Evolutionary conservation across 35 echinoderm and acorn worm genomes (phyloP).

Genomic region (Apostichopus japonicus): DNA sequence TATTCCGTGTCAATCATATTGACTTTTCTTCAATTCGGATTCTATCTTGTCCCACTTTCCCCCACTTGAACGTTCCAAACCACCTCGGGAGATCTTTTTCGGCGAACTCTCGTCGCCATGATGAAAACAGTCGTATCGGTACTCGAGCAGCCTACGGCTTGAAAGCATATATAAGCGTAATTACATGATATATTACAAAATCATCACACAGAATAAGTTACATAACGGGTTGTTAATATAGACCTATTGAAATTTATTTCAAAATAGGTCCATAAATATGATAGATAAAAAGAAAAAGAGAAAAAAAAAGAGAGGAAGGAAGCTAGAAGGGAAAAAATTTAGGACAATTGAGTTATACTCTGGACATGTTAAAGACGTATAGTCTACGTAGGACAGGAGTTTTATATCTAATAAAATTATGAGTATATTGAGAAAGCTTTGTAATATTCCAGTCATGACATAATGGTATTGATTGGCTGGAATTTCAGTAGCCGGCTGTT

Average conservation of each 20-base stretch:
- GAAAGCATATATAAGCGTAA: background rate
- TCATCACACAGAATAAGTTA: constrained; percentile 1
- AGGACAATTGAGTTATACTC: background rate
- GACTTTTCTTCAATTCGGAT: constrained; percentile 9
- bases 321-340: background rate
- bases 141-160: background rate
- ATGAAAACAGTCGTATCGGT: background rate
- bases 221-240: background rate
- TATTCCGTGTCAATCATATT: constrained; percentile 43
- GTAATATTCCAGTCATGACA: too few species aligned
- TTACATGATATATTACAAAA: background rate
- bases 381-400: background rate
- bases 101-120: background rate
- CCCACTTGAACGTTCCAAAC: constrained; percentile 18
- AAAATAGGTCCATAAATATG: background rate
- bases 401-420: background rate
- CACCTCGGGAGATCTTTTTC: constrained; percentile 9
- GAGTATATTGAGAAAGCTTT: too few species aligned
- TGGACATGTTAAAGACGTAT: background rate
- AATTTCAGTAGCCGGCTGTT: too few species aligned
- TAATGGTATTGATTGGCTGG: too few species aligned
- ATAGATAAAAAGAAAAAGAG: background rate
- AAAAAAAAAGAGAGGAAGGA: background rate
- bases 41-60: constrained; percentile 30
- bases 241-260: background rate